phyloP scores from a whole-genome alignment of 2,888 invertebrate genomes.

The Polietes domitor region DNA sequence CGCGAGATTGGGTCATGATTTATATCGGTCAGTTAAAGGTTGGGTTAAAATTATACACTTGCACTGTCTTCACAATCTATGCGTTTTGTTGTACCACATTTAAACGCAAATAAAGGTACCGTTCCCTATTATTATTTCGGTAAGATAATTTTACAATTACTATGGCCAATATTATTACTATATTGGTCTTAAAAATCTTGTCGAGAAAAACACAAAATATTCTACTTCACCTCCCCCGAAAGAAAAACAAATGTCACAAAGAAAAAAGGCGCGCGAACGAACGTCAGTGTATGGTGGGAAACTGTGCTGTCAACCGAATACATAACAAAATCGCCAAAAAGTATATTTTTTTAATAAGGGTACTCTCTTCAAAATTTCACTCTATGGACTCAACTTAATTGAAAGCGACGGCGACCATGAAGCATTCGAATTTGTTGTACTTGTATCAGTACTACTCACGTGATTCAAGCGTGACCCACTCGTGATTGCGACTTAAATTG shows the following conservation, averaged over 20 bases:
- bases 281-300: no score
- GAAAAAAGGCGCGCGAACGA: slow-evolving; percentile 65
- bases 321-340: no score
- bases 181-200: no score
- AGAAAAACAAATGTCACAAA: slow-evolving; percentile 67
- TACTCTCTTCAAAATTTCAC: no score
- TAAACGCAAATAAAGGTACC: slow-evolving; percentile 20
- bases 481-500: no score
- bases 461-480: no score
- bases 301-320: no score
- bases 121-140: background rate
- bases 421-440: no score
- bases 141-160: slow-evolving; percentile 31
- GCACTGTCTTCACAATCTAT: slow-evolving; percentile 4
- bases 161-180: slow-evolving; percentile 39
- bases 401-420: no score
- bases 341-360: no score
- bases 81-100: slow-evolving; percentile 34
- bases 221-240: slow-evolving; percentile 54
- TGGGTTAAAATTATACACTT: slow-evolving; percentile 44
- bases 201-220: slow-evolving; percentile 53
- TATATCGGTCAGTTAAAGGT: background rate
- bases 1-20: slow-evolving; percentile 60
- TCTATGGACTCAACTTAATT: no score
- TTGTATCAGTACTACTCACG: no score